Percentiles rank a stretch among this genome's conserved stretches.
Evolutionary conservation across 2,797 vertebrate species (phyloP).

Genomic region (Apogon hyalosoma): DNA sequence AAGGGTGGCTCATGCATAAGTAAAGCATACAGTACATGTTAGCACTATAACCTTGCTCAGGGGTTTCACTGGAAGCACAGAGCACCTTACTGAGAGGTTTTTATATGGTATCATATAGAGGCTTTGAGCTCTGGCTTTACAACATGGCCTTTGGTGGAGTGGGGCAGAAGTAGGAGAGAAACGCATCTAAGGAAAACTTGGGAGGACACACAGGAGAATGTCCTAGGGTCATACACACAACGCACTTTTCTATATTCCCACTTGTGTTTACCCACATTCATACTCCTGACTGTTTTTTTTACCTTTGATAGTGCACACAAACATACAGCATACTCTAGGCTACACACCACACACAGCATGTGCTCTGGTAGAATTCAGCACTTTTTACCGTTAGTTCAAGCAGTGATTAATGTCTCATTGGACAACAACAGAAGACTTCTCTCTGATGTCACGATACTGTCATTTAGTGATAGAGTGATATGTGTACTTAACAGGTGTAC

Average conservation of each 20-base stretch:
- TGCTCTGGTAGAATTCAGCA: conserved; percentile 43
- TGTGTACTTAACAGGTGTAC: no score
- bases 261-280: conserved; percentile 43
- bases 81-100: conserved; percentile 68
- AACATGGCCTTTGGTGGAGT: conserved; percentile 43
- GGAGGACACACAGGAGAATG: conserved; percentile 54
- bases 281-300: conserved; percentile 6
- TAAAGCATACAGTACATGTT: conserved; percentile 84
- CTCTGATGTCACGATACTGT: conserved; percentile 1
- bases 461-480: background rate
- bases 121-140: conserved; percentile 53
- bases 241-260: conserved; percentile 51
- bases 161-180: conserved; percentile 32
- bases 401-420: background rate
- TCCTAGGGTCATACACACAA: conserved; percentile 67
- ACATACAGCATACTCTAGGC: conserved; percentile 1
- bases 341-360: conserved; percentile 21
- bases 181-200: conserved; percentile 51
- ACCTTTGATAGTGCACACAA: conserved; percentile 31
- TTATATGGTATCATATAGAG: conserved; percentile 69
- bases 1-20: conserved; percentile 91
- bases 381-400: background rate
- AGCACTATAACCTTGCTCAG: conserved; percentile 80
- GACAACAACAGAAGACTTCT: background rate
- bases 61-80: conserved; percentile 68